Evolutionary conservation across 2,888 invertebrate genomes (phyloP).

Genomic region (Hirtodrosophila histrioides): DNA sequence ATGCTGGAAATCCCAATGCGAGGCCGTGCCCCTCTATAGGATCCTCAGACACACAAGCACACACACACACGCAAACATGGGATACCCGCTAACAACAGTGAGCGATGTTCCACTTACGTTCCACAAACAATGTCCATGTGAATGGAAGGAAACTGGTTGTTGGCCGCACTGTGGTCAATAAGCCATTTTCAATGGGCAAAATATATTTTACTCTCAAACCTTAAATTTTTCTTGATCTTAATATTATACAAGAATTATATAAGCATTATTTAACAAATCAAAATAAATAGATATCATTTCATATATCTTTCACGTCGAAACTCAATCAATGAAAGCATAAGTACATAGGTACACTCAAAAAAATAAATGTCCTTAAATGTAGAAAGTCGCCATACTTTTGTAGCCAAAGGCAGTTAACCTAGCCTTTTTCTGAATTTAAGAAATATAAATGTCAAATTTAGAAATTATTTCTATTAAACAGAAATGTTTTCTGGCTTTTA

Average conservation of each 20-base stretch:
- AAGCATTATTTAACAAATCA: background rate
- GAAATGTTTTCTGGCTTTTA: too few relatives aligned
- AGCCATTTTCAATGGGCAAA: background rate
- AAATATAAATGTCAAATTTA: too few relatives aligned
- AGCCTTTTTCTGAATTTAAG: too few relatives aligned
- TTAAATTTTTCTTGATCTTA: too few relatives aligned
- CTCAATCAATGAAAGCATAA: too few relatives aligned
- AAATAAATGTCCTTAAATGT: too few relatives aligned
- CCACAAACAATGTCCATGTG: conserved; percentile 75
- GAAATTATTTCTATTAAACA: too few relatives aligned
- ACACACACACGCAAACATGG: conserved; percentile 20
- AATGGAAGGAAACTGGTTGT: conserved; percentile 76
- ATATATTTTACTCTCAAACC: background rate
- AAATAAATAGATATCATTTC: background rate
- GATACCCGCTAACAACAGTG: conserved; percentile 24
- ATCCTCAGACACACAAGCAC: conserved; percentile 33
- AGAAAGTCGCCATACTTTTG: too few relatives aligned
- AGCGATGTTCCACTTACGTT: conserved; percentile 55
- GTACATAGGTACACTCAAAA: too few relatives aligned
- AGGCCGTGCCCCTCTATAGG: conserved; percentile 38
- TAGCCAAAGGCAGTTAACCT: too few relatives aligned
- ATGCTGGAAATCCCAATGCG: conserved; percentile 47
- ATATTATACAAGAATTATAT: too few relatives aligned
- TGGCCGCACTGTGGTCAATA: conserved; percentile 27
- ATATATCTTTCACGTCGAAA: too few relatives aligned